Base-by-base conservation (phyloP, 2,113 vertebrate genomes). In the Sebastes fasciatus region DNA sequence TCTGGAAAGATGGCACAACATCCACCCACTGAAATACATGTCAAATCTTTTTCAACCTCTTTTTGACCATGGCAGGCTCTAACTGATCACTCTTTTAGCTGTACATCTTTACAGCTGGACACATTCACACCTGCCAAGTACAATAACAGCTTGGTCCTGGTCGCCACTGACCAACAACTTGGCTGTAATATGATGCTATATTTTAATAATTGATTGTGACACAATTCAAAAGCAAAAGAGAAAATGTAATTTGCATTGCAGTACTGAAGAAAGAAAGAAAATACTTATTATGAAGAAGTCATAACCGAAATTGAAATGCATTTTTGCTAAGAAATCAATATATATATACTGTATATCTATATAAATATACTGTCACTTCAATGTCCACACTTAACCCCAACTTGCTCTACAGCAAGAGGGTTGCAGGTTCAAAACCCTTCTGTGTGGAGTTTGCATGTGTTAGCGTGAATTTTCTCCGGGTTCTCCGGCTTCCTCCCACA, bases 1-100 rank as follows among this genome's bases (percentile, higher is more conserved):
- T 86, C 58, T 79, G 80, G 51, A 46, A 74, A 54, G 71, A 74
- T 46, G 64, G 64, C 55, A 65, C 80, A 66, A 45, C 61, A 76
- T 9, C 49, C 67, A 40, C 45, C n/a, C 7, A 48, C 58, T 70
- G 67, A 12, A 57, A 43, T 14, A 66, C 14, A 21, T 17, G 21
- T 55, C 12, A 54, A 63, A 12, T 11, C 19, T 54, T 23, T 75
- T 46, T 48, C 9, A 43, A 1, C 2, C 1, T 62, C 58, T n/a
- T 9, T 74, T 17, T n/a, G 66, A 82, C 66, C 54, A 42, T 0
- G 43, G 58, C 13, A 46, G 51, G 21, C 63, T 58, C 60, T 17
- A 5, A 5, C 13, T 72, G 8, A 42, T 63, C 43, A 51, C 60
- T 57, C 4, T 64, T 48, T 23, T 23, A 43, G 5, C 6, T 46